phyloP scores from a whole-genome alignment of 2,888 invertebrate genomes.

The Drosophila neutralis region DNA sequence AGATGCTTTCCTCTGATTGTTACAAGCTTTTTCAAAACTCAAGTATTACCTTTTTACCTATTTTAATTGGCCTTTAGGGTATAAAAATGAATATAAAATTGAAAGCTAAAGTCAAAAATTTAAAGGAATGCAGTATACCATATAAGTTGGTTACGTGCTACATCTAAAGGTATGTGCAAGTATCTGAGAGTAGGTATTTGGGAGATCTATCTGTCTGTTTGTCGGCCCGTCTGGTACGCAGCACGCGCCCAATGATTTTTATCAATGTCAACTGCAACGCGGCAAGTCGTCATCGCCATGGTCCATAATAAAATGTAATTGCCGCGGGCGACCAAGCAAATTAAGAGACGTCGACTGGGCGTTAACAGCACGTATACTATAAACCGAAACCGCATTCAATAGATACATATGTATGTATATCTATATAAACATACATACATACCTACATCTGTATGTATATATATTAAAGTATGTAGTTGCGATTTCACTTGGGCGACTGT shows the following conservation, averaged over 20 bases:
- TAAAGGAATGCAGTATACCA: constrained; percentile 35
- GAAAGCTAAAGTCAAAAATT: constrained; percentile 53
- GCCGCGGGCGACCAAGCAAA: constrained; percentile 52
- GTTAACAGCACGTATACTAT: constrained; percentile 69
- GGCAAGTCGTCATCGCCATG: constrained; percentile 29
- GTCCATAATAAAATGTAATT: constrained; percentile 54
- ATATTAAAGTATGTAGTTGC: constrained; percentile 22
- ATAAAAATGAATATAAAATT: constrained; percentile 32
- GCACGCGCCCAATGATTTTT: constrained; percentile 77
- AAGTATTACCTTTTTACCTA: neutral
- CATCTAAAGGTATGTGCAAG: neutral
- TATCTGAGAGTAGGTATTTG: constrained; percentile 22
- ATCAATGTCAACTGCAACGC: constrained; percentile 76
- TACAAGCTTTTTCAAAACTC: neutral
- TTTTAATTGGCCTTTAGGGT: neutral
- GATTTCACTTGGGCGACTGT: constrained; percentile 68
- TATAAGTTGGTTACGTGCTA: constrained; percentile 37
- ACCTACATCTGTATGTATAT: neutral
- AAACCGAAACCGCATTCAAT: constrained; percentile 49
- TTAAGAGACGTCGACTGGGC: constrained; percentile 59
- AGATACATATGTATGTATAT: constrained; percentile 38
- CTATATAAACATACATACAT: constrained; percentile 15
- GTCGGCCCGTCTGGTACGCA: constrained; percentile 34
- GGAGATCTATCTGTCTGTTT: constrained; percentile 15
- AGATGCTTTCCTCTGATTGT: neutral